Evolutionary conservation across 2,113 vertebrate genomes (phyloP).

Genomic region (Copsychus sechellarum): DNA sequence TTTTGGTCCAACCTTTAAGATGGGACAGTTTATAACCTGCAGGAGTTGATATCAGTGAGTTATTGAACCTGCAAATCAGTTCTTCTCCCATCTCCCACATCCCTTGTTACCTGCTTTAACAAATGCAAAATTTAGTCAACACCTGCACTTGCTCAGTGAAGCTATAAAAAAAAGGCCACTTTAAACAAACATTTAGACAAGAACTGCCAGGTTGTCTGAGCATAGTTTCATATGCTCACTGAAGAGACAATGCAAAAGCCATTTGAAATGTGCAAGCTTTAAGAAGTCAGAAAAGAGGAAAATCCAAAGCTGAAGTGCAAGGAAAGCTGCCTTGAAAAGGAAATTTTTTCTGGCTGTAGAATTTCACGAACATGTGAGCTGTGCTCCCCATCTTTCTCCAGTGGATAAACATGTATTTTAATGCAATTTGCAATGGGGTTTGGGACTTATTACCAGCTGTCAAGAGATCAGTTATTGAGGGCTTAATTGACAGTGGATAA

Average conservation of each 20-base stretch:
- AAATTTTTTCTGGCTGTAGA: not conserved
- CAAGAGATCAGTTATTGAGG: conserved; percentile 61
- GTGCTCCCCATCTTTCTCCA: conserved; percentile 28
- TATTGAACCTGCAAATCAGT: not conserved
- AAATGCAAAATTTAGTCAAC: not conserved
- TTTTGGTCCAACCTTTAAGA: not conserved
- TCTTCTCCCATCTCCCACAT: not conserved
- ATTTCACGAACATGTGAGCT: not conserved
- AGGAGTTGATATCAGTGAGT: not conserved
- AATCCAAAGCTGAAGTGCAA: not conserved
- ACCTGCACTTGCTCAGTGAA: not conserved
- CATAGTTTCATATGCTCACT: not conserved
- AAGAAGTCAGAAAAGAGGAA: not conserved
- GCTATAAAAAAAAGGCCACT: not conserved
- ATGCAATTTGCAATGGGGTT: conserved; percentile 37
- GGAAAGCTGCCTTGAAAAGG: not conserved
- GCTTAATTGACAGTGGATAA: conserved; percentile 62
- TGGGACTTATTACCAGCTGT: conserved; percentile 62
- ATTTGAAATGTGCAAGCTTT: not conserved
- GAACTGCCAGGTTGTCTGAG: not conserved
- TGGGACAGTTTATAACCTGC: not conserved
- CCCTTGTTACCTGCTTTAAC: not conserved
- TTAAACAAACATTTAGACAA: not conserved
- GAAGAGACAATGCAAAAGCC: not conserved
- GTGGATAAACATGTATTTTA: conserved; percentile 28